These are phyloP conservation scores for Ommatoiulus sabulosus DNA, from an alignment of 2,888 invertebrate species.

Conservation along the genomic window DNA sequence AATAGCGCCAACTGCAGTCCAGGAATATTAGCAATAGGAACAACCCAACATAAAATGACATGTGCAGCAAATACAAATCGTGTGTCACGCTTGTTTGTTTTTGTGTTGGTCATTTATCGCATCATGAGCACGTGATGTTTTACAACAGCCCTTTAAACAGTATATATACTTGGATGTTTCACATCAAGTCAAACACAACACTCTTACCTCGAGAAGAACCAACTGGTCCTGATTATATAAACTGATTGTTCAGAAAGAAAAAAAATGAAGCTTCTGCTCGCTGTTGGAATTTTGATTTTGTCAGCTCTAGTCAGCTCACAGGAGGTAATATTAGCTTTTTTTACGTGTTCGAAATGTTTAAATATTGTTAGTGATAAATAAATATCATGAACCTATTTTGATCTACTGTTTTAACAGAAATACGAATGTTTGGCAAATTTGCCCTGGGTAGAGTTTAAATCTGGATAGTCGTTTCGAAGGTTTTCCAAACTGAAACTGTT, in stretches of 20 bases:
- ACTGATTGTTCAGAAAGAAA: not conserved
- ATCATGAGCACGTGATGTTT: not conserved
- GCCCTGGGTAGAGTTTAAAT: too few relatives aligned
- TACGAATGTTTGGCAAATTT: too few relatives aligned
- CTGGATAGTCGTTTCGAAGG: too few relatives aligned
- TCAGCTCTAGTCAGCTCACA: not conserved
- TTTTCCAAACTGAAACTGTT: too few relatives aligned
- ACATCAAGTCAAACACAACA: not conserved
- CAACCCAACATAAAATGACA: not conserved
- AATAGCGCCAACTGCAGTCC: not conserved
- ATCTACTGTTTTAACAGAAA: too few relatives aligned
- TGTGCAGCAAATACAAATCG: not conserved
- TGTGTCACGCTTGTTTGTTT: constrained; percentile 22
- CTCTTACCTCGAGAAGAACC: not conserved
- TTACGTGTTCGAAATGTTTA: too few relatives aligned
- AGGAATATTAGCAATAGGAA: not conserved
- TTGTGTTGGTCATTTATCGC: not conserved
- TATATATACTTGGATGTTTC: not conserved
- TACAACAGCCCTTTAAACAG: not conserved
- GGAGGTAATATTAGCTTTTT: not conserved
- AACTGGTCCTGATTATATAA: not conserved
- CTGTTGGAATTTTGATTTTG: not conserved
- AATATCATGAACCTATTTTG: too few relatives aligned
- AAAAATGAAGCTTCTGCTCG: not conserved
- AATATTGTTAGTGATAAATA: too few relatives aligned